Base-by-base conservation (phyloP, 2,113 vertebrate species). In the Melanerpes aurifrons region DNA sequence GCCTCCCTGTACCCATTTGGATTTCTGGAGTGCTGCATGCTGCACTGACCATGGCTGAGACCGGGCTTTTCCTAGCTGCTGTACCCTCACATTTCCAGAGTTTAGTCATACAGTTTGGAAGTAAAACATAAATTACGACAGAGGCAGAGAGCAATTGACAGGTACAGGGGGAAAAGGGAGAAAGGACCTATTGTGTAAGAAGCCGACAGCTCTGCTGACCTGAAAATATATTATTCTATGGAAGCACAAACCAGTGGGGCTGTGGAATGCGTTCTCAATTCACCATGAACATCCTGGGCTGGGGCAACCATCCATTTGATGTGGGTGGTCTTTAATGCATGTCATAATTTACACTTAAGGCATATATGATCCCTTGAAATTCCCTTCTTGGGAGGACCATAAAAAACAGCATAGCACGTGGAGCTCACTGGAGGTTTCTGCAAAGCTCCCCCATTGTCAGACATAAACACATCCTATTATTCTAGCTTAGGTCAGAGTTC, bases 381-480 rank as follows among this genome's bases (percentile, higher is more conserved):
- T 95, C 94, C 80, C 94, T 92, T 91, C 89, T 95, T 94, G 91
- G 92, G 78, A 92, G 82, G 53, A 94, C 90, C 94, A 37, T 96
- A 94, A 96, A 96, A 95, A 61, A 7, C 77, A 74, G 73, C 32
- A 77, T 66, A 93, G 93, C 87, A 78, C n/a, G 62, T 69, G 79
- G 86, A 88, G 80, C 85, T 94, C 87, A n/a, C 87, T 94, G 91
- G 93, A 94, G 85, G 66, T 84, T 94, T 95, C 76, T 94, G 85
- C 87, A 96, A 91, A 93, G 90, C 92, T 93, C 93, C 47, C 87
- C 82, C 73, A 63, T 91, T 92, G 95, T 93, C 94, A 95, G 82
- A 92, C 58, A 88, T 95, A 96, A 96, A 96, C 91, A 96, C 90
- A 94, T 94, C 93, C 90, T 96, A 94, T 96, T 96, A 95, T 95